These are phyloP conservation scores for Tinea semifulvella DNA, from an alignment of 2,888 invertebrate species.

Conservation along the genomic window DNA sequence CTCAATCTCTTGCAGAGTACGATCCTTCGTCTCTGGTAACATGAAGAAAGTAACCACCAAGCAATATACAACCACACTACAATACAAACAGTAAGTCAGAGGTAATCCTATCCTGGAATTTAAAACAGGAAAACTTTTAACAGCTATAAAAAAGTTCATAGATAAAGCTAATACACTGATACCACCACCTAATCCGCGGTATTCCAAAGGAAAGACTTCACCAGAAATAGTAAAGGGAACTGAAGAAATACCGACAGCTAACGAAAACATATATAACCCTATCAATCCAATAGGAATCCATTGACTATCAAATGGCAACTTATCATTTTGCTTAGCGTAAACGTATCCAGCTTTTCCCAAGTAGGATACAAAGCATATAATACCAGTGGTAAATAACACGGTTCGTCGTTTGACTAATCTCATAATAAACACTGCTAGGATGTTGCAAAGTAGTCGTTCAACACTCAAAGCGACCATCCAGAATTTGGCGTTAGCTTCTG, in stretches of 20 bases:
- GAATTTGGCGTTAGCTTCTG: conserved; percentile 64
- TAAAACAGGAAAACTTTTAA: conserved; percentile 72
- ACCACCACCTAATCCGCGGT: conserved; percentile 72
- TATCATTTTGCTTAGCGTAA: conserved; percentile 36
- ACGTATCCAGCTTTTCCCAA: conserved; percentile 59
- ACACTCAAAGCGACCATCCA: conserved; percentile 72
- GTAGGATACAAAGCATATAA: conserved; percentile 67
- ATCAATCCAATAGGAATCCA: conserved; percentile 60
- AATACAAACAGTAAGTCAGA: conserved; percentile 69
- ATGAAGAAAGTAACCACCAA: conserved; percentile 63
- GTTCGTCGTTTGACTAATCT: conserved; percentile 68
- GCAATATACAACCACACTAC: conserved; percentile 57
- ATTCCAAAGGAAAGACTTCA: conserved; percentile 72
- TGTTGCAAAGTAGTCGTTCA: conserved; percentile 68
- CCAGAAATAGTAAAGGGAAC: conserved; percentile 78
- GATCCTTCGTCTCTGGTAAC: conserved; percentile 75
- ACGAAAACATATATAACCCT: conserved; percentile 64
- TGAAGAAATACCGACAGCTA: conserved; percentile 69
- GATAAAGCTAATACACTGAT: conserved; percentile 70
- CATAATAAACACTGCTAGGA: conserved; percentile 68
- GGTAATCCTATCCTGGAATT: conserved; percentile 56
- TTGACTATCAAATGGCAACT: conserved; percentile 39
- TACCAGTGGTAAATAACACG: conserved; percentile 66
- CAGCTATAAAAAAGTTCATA: conserved; percentile 70
- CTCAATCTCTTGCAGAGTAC: conserved; percentile 72